A percentile compares a stretch with the other conserved stretches of the same genome.
These are phyloP conservation scores for Tromatobia lineatoria DNA, from an alignment of 2,888 invertebrate species.

Conservation along the genomic window DNA sequence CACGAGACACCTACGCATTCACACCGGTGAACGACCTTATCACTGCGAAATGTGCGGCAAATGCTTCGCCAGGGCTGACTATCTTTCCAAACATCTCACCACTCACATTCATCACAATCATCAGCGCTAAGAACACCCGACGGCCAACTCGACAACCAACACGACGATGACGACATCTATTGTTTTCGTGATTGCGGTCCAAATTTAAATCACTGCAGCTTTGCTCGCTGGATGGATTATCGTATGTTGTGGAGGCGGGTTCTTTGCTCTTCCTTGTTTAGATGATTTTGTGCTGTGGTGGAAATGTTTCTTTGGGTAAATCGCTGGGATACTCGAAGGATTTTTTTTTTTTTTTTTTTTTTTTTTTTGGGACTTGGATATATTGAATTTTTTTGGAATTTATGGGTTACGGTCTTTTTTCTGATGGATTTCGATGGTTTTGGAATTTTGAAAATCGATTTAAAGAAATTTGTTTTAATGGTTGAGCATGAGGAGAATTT, in stretches of 20 bases:
- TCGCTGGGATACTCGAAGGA: too few species aligned
- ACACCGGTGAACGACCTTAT: constrained; percentile 95
- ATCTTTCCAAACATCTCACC: constrained; percentile 95
- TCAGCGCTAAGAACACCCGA: constrained; percentile 80
- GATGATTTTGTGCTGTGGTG: not conserved
- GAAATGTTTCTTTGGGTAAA: too few species aligned
- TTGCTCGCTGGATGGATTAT: constrained; percentile 1
- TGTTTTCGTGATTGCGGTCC: not conserved
- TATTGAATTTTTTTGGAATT: too few species aligned
- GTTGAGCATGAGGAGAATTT: too few species aligned
- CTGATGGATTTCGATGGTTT: too few species aligned
- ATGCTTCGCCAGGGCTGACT: constrained; percentile 96
- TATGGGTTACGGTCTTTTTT: too few species aligned
- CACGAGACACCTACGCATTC: constrained; percentile 94
- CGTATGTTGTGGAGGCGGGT: not conserved
- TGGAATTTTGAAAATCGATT: too few species aligned
- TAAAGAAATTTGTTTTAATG: too few species aligned
- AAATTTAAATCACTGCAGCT: not conserved
- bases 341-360: too few species aligned
- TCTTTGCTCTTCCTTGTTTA: constrained; percentile 4
- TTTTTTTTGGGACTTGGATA: too few species aligned
- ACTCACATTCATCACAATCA: constrained; percentile 97
- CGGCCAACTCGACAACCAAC: too few species aligned
- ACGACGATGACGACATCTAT: too few species aligned
- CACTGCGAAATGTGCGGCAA: constrained; percentile 97